Evolutionary conservation across 1,140 invertebrate species (phyloP), one percentile per base, ranked within the genome.

Genomic region (Phthorimaea operculella): DNA sequence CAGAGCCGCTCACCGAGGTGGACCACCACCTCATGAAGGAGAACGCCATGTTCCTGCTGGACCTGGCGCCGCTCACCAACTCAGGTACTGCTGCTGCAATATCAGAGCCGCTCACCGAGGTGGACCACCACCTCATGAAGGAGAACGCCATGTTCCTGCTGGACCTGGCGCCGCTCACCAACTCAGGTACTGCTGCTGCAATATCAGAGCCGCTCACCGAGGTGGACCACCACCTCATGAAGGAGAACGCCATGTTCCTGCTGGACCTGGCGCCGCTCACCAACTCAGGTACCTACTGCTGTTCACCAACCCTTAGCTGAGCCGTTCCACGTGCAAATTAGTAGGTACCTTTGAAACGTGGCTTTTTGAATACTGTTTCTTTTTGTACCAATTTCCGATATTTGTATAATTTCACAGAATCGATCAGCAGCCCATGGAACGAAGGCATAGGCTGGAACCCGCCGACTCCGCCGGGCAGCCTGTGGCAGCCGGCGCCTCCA

Each of bases 121-220:
- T 95, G 47, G 89, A 91, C 5, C 94, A 97, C 72, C 74, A 92
- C 12, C 88, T 93, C 0, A 94, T 99, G 87, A 94, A 93, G 60
- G 95, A 96, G 71, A 99, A 99, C 81, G 96, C 97, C 0, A 90
- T 97, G 84, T 99, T 99, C 76, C 81, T 99, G 9, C 83, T 99
- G 52, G 96, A 98, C 72, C 76, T 99, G 47, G 92, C 93, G 1
- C 92, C 93, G 63, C 89, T 93, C 0, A 90, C 88, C 10, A 87
- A 88, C 10, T 80, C 82, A 8, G 85, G 85, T 82, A n/a, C n/a
- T n/a, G n/a, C n/a, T n/a, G n/a, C n/a, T n/a, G n/a, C n/a, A n/a
- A n/a, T n/a, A n/a, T n/a, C n/a, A n/a, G n/a, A n/a, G n/a, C n/a
- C n/a, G n/a, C n/a, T n/a, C n/a, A n/a, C 87, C 42, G 91, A 72